Percentiles rank a stretch among this genome's conserved stretches.
phyloP scores from a whole-genome alignment of 1,140 invertebrate genomes.

The Cryptotermes secundus region DNA sequence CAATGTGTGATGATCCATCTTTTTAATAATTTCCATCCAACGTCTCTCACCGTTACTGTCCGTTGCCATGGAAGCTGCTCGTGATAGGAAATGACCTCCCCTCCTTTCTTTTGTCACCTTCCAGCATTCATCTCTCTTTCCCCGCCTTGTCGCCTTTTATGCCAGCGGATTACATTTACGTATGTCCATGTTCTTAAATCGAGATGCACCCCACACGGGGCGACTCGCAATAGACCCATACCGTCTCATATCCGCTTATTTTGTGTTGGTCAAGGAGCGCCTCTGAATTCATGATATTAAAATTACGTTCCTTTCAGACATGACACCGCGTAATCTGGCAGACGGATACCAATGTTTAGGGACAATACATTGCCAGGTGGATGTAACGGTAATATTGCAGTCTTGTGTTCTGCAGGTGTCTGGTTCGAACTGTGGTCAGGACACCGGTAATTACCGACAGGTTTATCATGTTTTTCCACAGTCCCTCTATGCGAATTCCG shows the following conservation, averaged over 20 bases:
- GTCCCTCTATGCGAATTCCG: too few species aligned
- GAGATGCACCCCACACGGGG: not conserved
- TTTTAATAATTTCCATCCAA: not conserved
- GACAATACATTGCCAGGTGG: too few species aligned
- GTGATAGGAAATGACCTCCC: not conserved
- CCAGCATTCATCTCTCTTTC: not conserved
- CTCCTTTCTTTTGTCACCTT: constrained; percentile 8
- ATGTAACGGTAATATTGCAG: too few species aligned
- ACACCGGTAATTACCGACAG: too few species aligned
- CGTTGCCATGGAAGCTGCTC: not conserved
- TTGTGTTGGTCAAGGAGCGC: not conserved
- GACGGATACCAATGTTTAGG: too few species aligned
- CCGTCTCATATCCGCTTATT: not conserved
- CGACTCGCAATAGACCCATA: too few species aligned
- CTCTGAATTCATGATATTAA: not conserved
- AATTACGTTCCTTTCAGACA: too few species aligned
- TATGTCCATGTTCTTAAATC: not conserved
- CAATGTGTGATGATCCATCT: constrained; percentile 12
- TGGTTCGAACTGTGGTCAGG: too few species aligned
- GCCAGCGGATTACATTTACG: not conserved
- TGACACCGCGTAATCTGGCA: too few species aligned
- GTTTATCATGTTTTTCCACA: too few species aligned
- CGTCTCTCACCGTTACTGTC: not conserved
- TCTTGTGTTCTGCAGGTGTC: too few species aligned
- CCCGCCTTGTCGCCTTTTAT: not conserved